phyloP scores from a whole-genome alignment of 2,888 invertebrate species.

The Drosophila seclusa region DNA sequence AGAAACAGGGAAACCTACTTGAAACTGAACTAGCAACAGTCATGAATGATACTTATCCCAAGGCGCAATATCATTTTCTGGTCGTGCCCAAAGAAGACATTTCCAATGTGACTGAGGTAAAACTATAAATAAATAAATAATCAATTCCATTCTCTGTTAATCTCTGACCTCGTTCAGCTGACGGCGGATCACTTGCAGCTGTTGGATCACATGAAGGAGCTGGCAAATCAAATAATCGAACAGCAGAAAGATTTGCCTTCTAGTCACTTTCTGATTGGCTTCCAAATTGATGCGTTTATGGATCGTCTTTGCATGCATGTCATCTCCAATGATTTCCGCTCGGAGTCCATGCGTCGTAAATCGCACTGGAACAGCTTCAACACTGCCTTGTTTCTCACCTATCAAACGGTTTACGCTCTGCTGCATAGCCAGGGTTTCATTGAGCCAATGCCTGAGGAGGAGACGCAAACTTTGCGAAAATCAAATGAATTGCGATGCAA shows the following conservation, averaged over 20 bases:
- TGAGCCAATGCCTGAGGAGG: conserved; percentile 30
- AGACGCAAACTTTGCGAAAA: conserved; percentile 8
- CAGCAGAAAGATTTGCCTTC: conserved; percentile 26
- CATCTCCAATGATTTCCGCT: conserved; percentile 60
- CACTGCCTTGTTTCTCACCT: conserved; percentile 56
- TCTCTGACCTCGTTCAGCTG: conserved; percentile 29
- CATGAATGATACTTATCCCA: conserved; percentile 51
- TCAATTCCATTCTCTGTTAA: accelerated
- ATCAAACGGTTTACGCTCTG: conserved; percentile 42
- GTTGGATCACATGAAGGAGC: conserved; percentile 59
- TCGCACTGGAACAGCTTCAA: conserved; percentile 68
- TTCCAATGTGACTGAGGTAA: conserved; percentile 39
- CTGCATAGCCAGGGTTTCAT: conserved; percentile 43
- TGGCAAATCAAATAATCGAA: conserved; percentile 60
- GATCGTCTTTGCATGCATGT: conserved; percentile 56
- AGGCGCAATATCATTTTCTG: conserved; percentile 59
- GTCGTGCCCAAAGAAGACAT: conserved; percentile 52
- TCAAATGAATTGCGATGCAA: conserved; percentile 37
- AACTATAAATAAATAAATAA: neutral
- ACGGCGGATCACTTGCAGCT: conserved; percentile 49
- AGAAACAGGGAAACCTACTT: conserved; percentile 25
- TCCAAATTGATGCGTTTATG: conserved; percentile 51
- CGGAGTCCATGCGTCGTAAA: conserved; percentile 26
- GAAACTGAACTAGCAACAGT: conserved; percentile 54
- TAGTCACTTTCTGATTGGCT: conserved; percentile 58